A percentile compares a stretch with the other conserved stretches of the same genome.
Conservation (phyloP, 2,888 invertebrate genomes). For the Oasisia sp. region DNA sequence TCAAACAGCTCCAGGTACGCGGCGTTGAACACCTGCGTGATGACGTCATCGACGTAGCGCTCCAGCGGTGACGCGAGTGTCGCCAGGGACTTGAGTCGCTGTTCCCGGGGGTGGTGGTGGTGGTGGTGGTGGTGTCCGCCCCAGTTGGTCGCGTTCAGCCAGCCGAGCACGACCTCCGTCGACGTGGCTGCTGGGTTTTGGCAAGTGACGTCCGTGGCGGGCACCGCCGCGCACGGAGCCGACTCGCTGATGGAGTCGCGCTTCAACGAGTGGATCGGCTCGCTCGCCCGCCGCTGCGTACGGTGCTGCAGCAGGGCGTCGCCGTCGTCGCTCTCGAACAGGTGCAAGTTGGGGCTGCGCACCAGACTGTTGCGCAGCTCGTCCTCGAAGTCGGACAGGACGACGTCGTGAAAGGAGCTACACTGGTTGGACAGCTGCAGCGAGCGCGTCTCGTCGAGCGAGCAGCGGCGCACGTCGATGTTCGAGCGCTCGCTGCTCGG, state of each 20-base stretch:
- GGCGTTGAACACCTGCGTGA: slow-evolving; percentile 36
- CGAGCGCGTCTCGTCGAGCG: background rate
- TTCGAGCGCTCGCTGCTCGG: background rate
- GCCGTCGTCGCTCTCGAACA: slow-evolving; percentile 26
- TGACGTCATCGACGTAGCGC: slow-evolving; percentile 37
- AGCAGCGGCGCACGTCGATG: background rate
- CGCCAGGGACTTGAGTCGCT: background rate
- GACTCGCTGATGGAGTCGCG: background rate
- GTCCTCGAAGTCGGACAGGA: slow-evolving; percentile 57
- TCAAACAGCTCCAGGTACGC: slow-evolving; percentile 35
- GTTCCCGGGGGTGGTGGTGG: background rate
- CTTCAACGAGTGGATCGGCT: slow-evolving; percentile 25
- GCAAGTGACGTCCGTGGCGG: background rate
- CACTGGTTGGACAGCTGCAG: slow-evolving; percentile 12
- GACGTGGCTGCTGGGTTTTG: slow-evolving; percentile 19
- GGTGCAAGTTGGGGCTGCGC: slow-evolving; percentile 49
- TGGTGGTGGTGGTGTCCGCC: background rate
- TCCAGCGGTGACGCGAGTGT: slow-evolving; percentile 34
- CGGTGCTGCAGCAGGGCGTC: background rate
- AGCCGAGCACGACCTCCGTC: slow-evolving; percentile 29
- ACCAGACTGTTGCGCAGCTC: slow-evolving; percentile 57
- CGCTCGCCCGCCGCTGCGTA: slow-evolving; percentile 28
- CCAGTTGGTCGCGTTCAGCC: slow-evolving; percentile 28
- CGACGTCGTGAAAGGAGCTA: slow-evolving; percentile 52
- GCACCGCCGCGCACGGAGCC: background rate